Base-by-base conservation (phyloP, 2,113 vertebrate species). In the Andinoacara biseriatus region DNA sequence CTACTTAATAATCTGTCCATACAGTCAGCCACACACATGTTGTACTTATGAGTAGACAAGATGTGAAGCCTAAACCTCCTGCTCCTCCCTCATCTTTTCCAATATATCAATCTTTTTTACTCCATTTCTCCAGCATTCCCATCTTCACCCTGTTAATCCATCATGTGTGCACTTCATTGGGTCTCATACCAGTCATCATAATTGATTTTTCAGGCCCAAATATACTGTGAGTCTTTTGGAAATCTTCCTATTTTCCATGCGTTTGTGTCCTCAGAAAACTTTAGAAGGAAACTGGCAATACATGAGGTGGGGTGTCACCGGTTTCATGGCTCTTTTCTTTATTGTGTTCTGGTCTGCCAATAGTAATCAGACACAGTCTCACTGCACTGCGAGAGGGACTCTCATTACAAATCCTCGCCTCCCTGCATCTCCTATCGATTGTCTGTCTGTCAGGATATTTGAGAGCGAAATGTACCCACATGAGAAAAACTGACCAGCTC, bases 371-470 rank as follows among this genome's bases (percentile, higher is more conserved):
- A 91, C 84, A 78, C 69, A 86, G 85, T 88, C 89, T 91, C 74
- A 58, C 67, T 57, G 67, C 17, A 11, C 83, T 10, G 76, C 13
- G 62, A 87, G 89, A 87, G 40, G 54, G 76, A 59, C 69, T 86
- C 83, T 91, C 91, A 91, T 93, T 93, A 89, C 90, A 91, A 92
- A 92, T 90, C 90, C 84, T 87, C 81, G 52, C 80, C 89, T 89
- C 85, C 81, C 80, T 72, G 84, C 86, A 59, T 92, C 91, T 87
- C 58, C 72, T 83, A 94, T 93, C 11, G 92, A 93, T 92, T 85
- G 91, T 86, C 84, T 93, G 93, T 93, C 91, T 93, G 89, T 90
- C 87, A 81, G 81, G 80, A 89, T 92, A 81, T 93, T 88, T 86
- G 81, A 92, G 82, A 90, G 90, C 90, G 74, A 88, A 93, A 93